phyloP scores from a whole-genome alignment of 2,888 invertebrate species.

The Cantharis rustica region DNA sequence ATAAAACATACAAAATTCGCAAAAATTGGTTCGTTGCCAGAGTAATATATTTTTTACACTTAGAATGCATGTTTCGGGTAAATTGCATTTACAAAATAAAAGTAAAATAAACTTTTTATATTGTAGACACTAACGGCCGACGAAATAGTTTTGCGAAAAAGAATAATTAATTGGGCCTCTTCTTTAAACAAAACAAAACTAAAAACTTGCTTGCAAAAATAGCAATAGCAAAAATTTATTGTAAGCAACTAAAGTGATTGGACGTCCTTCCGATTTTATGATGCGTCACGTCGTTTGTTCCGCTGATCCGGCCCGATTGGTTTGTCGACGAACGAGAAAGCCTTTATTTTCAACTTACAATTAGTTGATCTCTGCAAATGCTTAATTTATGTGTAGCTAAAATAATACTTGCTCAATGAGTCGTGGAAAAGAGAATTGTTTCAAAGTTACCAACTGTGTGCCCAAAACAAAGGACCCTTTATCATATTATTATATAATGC shows the following conservation, averaged over 20 bases:
- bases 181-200: background rate
- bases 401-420: slow-evolving; percentile 40
- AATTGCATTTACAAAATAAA: slow-evolving; percentile 34
- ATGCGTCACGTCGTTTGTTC: slow-evolving; percentile 52
- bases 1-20: slow-evolving; percentile 54
- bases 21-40: slow-evolving; percentile 55
- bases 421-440: slow-evolving; percentile 33
- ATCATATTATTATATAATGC: slow-evolving; percentile 23
- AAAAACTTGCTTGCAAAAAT: slow-evolving; percentile 7
- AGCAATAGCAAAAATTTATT: slow-evolving; percentile 37
- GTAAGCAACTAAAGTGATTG: slow-evolving; percentile 45
- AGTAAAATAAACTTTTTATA: background rate
- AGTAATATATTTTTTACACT: slow-evolving; percentile 49
- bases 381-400: slow-evolving; percentile 39
- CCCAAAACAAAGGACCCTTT: slow-evolving; percentile 23
- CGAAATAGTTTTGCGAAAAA: background rate
- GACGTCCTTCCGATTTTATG: slow-evolving; percentile 50
- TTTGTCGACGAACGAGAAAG: slow-evolving; percentile 41
- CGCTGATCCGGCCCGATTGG: slow-evolving; percentile 44
- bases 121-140: background rate
- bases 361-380: slow-evolving; percentile 34
- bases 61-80: slow-evolving; percentile 37
- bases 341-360: slow-evolving; percentile 38
- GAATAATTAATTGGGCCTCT: background rate
- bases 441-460: slow-evolving; percentile 25